These are phyloP conservation scores for Malaclemys terrapin DNA, from an alignment of 2,113 vertebrate species.

Conservation along the genomic window DNA sequence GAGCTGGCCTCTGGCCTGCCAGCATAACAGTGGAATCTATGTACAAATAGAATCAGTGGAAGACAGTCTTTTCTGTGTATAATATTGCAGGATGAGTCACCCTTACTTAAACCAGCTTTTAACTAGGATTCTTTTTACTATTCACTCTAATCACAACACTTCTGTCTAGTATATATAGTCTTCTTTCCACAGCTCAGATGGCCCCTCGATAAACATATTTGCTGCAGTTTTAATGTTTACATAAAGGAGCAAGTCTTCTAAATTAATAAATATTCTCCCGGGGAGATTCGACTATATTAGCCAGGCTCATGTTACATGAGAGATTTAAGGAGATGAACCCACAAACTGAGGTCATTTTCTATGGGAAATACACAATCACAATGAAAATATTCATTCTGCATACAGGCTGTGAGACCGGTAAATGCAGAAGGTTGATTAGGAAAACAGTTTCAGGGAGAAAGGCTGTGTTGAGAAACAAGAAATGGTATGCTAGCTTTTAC, in stretches of 20 bases:
- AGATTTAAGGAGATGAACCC: background rate
- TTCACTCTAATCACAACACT: background rate
- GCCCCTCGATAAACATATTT: background rate
- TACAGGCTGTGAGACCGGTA: background rate
- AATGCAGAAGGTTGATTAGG: background rate
- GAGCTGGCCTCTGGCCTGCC: background rate
- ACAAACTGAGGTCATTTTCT: background rate
- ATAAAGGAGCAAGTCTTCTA: background rate
- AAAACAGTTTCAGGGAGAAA: background rate
- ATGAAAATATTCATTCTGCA: background rate
- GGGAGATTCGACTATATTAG: background rate
- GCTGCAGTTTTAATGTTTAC: background rate
- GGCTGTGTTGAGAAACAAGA: too few species aligned
- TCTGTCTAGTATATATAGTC: background rate
- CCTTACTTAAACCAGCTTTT: background rate
- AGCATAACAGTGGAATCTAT: background rate
- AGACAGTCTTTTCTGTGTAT: background rate
- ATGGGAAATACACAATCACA: background rate
- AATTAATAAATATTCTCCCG: background rate
- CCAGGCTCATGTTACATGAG: background rate
- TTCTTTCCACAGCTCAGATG: background rate
- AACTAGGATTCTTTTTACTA: background rate
- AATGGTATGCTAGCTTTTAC: too few species aligned
- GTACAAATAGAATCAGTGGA: accelerated
- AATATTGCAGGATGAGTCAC: accelerated